A percentile compares a stretch with the other conserved stretches of the same genome.
phyloP scores from a whole-genome alignment of 2,888 invertebrate species.

The Lepidocyrtoides sp. region DNA sequence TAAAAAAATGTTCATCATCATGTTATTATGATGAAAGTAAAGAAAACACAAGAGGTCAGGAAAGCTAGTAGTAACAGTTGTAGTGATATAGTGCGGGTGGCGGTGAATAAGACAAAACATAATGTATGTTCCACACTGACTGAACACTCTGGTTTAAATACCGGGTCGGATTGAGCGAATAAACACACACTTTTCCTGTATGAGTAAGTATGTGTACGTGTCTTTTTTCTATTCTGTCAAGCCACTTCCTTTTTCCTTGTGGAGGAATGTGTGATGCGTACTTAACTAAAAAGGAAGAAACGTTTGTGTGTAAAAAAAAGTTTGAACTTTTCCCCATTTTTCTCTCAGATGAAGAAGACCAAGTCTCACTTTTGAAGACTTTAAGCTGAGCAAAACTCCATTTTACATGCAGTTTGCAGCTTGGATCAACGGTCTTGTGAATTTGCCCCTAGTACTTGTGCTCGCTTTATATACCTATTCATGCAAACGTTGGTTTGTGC shows the following conservation, averaged over 20 bases:
- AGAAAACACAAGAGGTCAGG: constrained; percentile 54
- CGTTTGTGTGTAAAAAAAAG: constrained; percentile 54
- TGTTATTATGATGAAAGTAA: constrained; percentile 32
- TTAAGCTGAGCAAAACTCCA: constrained; percentile 70
- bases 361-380: constrained; percentile 71
- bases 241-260: constrained; percentile 35
- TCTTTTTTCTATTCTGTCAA: constrained; percentile 72
- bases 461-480: not conserved
- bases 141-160: constrained; percentile 62
- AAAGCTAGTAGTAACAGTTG: not conserved
- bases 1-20: not conserved
- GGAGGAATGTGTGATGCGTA: constrained; percentile 61
- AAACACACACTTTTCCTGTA: constrained; percentile 51
- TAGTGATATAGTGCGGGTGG: constrained; percentile 39
- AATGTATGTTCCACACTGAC: constrained; percentile 30
- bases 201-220: constrained; percentile 70
- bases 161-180: constrained; percentile 57
- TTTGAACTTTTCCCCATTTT: constrained; percentile 70
- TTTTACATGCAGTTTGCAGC: constrained; percentile 54
- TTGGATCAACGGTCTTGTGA: constrained; percentile 70
- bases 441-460: not conserved
- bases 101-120: constrained; percentile 66
- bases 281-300: constrained; percentile 38
- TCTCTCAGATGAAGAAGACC: constrained; percentile 43
- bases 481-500: no score